phyloP scores from a whole-genome alignment of 2,797 vertebrate genomes.

The Parotocinclus haroldoi region DNA sequence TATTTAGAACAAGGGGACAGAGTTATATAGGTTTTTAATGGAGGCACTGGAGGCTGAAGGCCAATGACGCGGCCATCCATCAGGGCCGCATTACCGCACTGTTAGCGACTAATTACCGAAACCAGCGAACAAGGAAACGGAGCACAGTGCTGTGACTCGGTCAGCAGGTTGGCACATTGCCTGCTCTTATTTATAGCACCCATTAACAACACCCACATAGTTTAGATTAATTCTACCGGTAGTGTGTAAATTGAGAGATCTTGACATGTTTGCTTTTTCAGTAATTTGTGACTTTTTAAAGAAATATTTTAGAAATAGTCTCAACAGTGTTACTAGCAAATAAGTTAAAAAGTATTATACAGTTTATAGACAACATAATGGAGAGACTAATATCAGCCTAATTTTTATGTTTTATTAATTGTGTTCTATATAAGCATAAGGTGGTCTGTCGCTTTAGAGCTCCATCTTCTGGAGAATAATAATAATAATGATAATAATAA shows the following conservation, averaged over 20 bases:
- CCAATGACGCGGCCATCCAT: constrained; percentile 71
- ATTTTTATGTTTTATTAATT: no score
- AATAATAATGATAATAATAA: no score
- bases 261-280: background rate
- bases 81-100: constrained; percentile 68
- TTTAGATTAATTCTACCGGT: constrained; percentile 16
- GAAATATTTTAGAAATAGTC: no score
- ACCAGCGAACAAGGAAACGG: constrained; percentile 66
- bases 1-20: background rate
- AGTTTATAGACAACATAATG: no score
- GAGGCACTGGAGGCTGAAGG: constrained; percentile 52
- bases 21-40: constrained; percentile 34
- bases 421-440: no score
- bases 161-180: constrained; percentile 24
- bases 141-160: constrained; percentile 39
- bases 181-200: constrained; percentile 42
- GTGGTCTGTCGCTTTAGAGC: no score
- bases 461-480: no score
- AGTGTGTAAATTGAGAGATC: background rate
- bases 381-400: no score
- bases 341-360: no score
- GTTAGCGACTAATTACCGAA: constrained; percentile 80
- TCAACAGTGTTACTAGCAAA: no score
- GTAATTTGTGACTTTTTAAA: no score
- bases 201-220: constrained; percentile 41